Conservation (phyloP, 2,888 invertebrate genomes). For the Campoletis raptor region DNA sequence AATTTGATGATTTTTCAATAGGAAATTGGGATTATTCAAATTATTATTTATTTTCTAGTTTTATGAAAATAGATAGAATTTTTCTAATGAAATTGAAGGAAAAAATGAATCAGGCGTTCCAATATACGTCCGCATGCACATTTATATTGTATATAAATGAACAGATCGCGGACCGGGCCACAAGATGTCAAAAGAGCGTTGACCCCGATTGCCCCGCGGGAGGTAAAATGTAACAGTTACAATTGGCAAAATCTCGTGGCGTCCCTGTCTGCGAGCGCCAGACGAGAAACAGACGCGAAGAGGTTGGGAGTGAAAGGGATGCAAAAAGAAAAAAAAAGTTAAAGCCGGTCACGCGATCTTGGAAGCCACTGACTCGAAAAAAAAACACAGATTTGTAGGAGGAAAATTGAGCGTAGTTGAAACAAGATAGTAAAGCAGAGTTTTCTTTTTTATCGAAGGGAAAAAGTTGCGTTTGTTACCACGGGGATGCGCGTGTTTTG, state of each 20-base stretch:
- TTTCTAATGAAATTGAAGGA: neutral
- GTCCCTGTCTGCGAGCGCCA: conserved; percentile 26
- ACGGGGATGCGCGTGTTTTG: conserved; percentile 39
- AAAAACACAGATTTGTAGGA: neutral
- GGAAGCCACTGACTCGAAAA: neutral
- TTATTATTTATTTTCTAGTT: neutral
- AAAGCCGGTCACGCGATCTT: conserved; percentile 15
- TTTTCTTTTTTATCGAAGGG: neutral
- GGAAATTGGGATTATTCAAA: neutral
- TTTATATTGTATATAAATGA: neutral
- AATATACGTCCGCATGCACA: neutral
- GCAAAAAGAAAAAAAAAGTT: conserved; percentile 6
- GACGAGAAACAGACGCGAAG: conserved; percentile 47
- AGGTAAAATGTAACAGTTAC: conserved; percentile 3
- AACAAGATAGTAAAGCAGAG: neutral
- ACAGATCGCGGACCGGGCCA: neutral
- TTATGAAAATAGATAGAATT: neutral
- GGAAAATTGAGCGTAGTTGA: neutral
- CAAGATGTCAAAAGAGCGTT: conserved; percentile 16
- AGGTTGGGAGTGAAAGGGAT: neutral
- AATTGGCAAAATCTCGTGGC: conserved; percentile 19
- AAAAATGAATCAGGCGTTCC: neutral
- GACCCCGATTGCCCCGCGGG: conserved; percentile 10
- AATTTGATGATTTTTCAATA: neutral
- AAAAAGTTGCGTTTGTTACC: conserved; percentile 7